Evolutionary conservation across 2,888 invertebrate species (phyloP).

Genomic region (Clostera curtula): DNA sequence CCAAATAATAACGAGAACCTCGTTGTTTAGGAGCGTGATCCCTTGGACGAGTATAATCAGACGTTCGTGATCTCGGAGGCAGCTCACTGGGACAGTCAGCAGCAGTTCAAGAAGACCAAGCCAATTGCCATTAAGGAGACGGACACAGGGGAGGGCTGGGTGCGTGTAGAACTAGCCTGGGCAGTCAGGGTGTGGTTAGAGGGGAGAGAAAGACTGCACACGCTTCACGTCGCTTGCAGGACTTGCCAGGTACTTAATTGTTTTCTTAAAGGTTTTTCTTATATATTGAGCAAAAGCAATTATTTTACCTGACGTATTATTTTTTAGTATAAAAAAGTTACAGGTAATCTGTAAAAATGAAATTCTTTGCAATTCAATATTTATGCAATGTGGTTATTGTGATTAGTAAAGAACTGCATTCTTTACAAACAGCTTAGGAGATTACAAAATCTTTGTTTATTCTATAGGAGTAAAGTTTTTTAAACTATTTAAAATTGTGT

Average conservation of each 20-base stretch:
- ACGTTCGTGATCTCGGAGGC: constrained; percentile 87
- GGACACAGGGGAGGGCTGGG: constrained; percentile 85
- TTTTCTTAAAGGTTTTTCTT: too few relatives aligned
- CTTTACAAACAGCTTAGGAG: too few relatives aligned
- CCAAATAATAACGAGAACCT: not conserved
- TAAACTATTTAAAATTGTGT: not conserved
- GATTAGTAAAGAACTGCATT: too few relatives aligned
- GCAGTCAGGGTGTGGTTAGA: constrained; percentile 85
- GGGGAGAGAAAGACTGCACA: constrained; percentile 78
- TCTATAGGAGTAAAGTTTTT: too few relatives aligned
- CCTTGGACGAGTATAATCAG: constrained; percentile 79
- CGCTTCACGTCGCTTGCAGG: constrained; percentile 85
- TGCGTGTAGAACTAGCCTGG: constrained; percentile 85
- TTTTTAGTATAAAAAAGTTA: too few relatives aligned
- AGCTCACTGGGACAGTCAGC: constrained; percentile 81
- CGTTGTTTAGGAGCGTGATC: constrained; percentile 67
- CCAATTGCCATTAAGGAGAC: constrained; percentile 87
- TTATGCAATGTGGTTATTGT: too few relatives aligned
- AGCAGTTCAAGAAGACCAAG: constrained; percentile 84
- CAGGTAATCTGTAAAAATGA: too few relatives aligned
- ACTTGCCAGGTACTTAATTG: constrained; percentile 85
- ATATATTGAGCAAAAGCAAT: too few relatives aligned
- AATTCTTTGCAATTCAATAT: too few relatives aligned
- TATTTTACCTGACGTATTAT: too few relatives aligned
- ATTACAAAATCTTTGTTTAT: too few relatives aligned